A percentile compares a stretch with the other conserved stretches of the same genome.
These are phyloP conservation scores for Itoplectis maculator DNA, from an alignment of 2,888 invertebrate genomes.

Conservation along the genomic window DNA sequence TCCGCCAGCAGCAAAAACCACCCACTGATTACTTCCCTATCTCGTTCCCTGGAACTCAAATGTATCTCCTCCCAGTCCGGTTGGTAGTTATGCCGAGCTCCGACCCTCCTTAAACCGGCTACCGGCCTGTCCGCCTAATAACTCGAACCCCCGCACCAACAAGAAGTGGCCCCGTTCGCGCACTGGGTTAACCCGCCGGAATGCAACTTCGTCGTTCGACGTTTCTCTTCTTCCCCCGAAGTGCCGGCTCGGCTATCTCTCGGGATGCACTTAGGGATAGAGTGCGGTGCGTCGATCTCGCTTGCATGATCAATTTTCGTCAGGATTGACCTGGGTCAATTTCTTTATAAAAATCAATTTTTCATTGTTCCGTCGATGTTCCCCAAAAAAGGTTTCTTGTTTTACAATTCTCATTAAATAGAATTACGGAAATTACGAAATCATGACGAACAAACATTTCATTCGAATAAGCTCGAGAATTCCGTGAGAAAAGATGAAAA, in stretches of 20 bases:
- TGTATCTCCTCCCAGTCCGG: constrained; percentile 65
- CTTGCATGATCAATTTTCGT: neutral
- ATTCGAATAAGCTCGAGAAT: no score
- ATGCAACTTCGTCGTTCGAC: constrained; percentile 43
- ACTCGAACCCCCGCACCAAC: constrained; percentile 33
- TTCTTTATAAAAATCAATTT: no score
- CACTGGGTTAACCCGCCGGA: constrained; percentile 37
- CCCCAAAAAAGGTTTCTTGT: no score
- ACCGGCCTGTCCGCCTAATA: constrained; percentile 5
- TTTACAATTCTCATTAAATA: no score
- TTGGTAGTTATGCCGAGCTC: constrained; percentile 69
- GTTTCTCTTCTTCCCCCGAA: constrained; percentile 10
- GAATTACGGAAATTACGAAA: no score
- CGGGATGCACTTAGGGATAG: neutral
- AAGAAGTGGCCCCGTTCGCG: constrained; percentile 31
- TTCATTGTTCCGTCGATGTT: no score
- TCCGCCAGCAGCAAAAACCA: constrained; percentile 77
- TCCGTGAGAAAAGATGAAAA: no score
- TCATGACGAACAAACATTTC: no score
- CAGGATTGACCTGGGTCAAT: no score
- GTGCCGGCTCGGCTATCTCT: neutral
- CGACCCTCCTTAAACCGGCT: constrained; percentile 48
- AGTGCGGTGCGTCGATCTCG: neutral
- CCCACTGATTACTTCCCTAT: constrained; percentile 78
- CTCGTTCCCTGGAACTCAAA: constrained; percentile 68